Evolutionary conservation across 2,113 vertebrate species (phyloP), one percentile per base, ranked within the genome.

Genomic region (Girardinichthys multiradiatus): DNA sequence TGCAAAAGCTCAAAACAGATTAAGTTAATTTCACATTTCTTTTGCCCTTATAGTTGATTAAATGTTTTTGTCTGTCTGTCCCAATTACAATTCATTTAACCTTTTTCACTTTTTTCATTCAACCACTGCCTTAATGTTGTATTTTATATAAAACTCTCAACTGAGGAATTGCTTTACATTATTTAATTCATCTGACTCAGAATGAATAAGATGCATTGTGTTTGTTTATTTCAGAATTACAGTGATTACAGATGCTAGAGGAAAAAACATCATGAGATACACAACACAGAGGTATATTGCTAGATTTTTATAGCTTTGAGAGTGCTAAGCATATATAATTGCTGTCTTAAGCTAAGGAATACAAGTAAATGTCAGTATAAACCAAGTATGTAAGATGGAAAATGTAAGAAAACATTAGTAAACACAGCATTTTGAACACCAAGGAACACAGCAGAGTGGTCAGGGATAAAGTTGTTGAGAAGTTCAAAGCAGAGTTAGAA

Each of bases 1-100:
- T 76, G 58, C 60, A 74, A 48, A 66, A 72, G 75, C 81, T 77
- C 61, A 70, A 86, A 86, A 77, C 81, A 76, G 73, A 89, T 80
- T 80, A 74, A 59, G 27, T 78, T 60, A 72, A 76, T 66, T 81
- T 57, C 24, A 77, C 77, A 70, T 84, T 75, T 80, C 77, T 84
- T 70, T 64, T 12, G 33, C 70, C 68, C 65, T 77, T 70, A 58
- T 65, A 11, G 27, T 26, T 57, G 48, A 80, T 72, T 68, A 77
- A 85, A 87, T 85, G 31, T 48, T 68, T 81, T 63, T 67, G 54
- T 79, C 63, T 48, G 24, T 76, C 66, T 79, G 60, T 31, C 68
- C 79, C 30, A 70, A 59, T 59, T 14, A 10, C 15, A 37, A 37
- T 59, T 27, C 11, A 27, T 4, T 64, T 82, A 61, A 59, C 68